Base-by-base conservation (phyloP, 2,888 invertebrate genomes). In the Philaethria dido region DNA sequence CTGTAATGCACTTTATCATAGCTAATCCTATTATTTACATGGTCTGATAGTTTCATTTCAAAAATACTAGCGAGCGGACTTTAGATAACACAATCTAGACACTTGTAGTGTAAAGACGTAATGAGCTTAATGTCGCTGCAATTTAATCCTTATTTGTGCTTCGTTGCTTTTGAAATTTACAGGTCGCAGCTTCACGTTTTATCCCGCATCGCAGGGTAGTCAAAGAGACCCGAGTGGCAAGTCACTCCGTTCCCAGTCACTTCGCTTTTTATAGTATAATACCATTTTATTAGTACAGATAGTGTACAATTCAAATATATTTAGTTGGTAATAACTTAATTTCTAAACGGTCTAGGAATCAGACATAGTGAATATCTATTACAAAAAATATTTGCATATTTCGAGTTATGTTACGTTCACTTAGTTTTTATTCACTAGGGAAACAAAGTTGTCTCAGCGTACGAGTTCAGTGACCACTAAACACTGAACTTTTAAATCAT, bases 391-490 rank as follows among this genome's bases (percentile, higher is more conserved):
- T n/a, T n/a, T n/a, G n/a, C n/a, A n/a, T n/a, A n/a, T n/a, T n/a
- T n/a, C n/a, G n/a, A n/a, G n/a, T n/a, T 50, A 8, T 50, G 3
- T 50, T n/a, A 25, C n/a, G 22, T 50, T 50, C 6, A 48, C 6
- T 6, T 1, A 4, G 18, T 50, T 50, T 52, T 52, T 25, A 29
- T 52, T 29, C 16, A 29, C 50, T 2, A n/a, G 3, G n/a, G 25
- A 50, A 50, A n/a, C 14, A 18, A 55, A 64, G 39, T 77, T 75
- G 72, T 78, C 70, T 72, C 73, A 79, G 76, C 77, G 75, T 77
- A 79, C 77, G 82, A 83, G 81, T 79, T 78, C 71, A 64, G 60
- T 64, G 62, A 68, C 85, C 84, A 83, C 55, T 66, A 18, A 78
- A 80, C 72, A 69, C 61, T 70, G 82, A 77, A 45, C 79, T 70